phyloP scores from a whole-genome alignment of 2,113 vertebrate genomes.

The Zingel zingel region DNA sequence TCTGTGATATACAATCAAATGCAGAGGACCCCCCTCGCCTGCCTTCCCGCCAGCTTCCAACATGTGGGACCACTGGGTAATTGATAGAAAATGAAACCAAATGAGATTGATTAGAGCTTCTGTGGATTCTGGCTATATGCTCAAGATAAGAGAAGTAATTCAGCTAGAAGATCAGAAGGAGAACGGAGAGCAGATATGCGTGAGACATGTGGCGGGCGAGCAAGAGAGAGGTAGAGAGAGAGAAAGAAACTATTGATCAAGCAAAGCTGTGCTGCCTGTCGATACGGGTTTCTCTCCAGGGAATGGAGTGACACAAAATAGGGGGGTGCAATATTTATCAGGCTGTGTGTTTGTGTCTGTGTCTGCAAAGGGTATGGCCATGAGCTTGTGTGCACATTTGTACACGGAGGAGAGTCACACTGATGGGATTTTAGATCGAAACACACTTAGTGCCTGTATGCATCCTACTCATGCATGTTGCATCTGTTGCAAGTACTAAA shows the following conservation, averaged over 20 bases:
- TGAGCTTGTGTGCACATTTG: constrained; percentile 40
- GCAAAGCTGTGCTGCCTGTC: constrained; percentile 63
- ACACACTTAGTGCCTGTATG: constrained; percentile 65
- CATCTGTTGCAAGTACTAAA: constrained; percentile 42
- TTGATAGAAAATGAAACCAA: constrained; percentile 59
- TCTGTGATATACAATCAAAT: constrained; percentile 41
- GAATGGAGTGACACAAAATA: constrained; percentile 68
- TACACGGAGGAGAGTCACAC: constrained; percentile 28
- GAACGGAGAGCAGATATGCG: constrained; percentile 34
- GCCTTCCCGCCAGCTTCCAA: not conserved
- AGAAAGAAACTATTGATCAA: constrained; percentile 72
- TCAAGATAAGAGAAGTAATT: constrained; percentile 57
- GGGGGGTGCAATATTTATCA: constrained; percentile 64
- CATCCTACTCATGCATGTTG: constrained; percentile 60
- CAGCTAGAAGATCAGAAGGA: constrained; percentile 39
- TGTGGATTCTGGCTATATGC: constrained; percentile 38
- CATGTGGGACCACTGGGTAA: constrained; percentile 12
- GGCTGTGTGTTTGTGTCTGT: constrained; percentile 2
- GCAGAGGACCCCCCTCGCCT: not conserved
- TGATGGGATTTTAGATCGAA: constrained; percentile 69
- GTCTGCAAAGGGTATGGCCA: not conserved
- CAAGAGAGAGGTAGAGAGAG: constrained; percentile 16
- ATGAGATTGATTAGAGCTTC: constrained; percentile 50
- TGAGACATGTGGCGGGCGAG: not conserved
- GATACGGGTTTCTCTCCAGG: constrained; percentile 58